These are phyloP conservation scores for Asarcornis scutulata DNA, from an alignment of 2,113 vertebrate species.

Conservation along the genomic window DNA sequence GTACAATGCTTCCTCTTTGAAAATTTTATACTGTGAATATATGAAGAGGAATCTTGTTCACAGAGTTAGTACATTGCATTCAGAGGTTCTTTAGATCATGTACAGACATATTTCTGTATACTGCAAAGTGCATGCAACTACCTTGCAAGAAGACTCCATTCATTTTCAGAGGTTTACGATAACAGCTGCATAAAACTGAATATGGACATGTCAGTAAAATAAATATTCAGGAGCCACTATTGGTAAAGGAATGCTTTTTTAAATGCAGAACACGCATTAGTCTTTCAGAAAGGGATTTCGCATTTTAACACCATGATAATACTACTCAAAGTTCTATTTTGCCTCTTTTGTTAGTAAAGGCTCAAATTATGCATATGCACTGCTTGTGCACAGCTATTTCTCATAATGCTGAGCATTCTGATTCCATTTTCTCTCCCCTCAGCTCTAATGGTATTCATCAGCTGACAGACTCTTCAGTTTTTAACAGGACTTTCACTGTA, in stretches of 20 bases:
- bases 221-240: not conserved
- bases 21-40: not conserved
- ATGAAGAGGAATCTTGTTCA: not conserved
- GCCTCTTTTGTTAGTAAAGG: slow-evolving; percentile 12
- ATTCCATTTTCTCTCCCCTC: slow-evolving; percentile 17
- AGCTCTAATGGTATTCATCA: slow-evolving; percentile 35
- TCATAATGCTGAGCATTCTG: not conserved
- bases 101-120: not conserved
- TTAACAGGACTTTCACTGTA: slow-evolving; percentile 33
- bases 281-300: not conserved
- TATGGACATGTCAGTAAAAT: not conserved
- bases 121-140: not conserved
- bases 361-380: not conserved
- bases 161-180: not conserved
- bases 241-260: not conserved
- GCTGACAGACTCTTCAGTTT: slow-evolving; percentile 45
- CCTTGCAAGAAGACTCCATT: not conserved
- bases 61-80: not conserved
- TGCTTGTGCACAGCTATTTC: slow-evolving; percentile 17
- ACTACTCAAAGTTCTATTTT: slow-evolving; percentile 15
- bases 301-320: slow-evolving; percentile 8
- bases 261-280: not conserved
- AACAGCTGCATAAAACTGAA: not conserved
- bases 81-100: not conserved
- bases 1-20: not conserved